Evolutionary conservation across 2,113 vertebrate species (phyloP).

Genomic region (Hippoglossus stenolepis): DNA sequence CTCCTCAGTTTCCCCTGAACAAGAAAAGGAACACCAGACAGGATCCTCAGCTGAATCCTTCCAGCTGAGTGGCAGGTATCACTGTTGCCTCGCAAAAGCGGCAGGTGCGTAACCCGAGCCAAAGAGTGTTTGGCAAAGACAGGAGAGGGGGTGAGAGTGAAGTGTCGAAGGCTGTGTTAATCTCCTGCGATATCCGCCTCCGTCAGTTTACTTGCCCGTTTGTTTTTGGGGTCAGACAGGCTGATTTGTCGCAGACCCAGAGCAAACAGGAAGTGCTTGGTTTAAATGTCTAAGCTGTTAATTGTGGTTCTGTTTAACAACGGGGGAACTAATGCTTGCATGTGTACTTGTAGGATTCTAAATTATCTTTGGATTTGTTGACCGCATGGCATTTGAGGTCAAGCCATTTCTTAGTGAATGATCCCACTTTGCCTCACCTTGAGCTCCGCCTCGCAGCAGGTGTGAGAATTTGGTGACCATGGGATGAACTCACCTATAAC

Average conservation of each 20-base stretch:
- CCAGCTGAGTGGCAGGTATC: conserved; percentile 60
- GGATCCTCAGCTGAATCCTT: conserved; percentile 67
- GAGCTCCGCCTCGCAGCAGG: conserved; percentile 50
- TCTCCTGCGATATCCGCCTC: conserved; percentile 21
- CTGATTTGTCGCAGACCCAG: conserved; percentile 6
- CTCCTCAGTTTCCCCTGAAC: conserved; percentile 64
- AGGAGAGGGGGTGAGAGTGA: conserved; percentile 54
- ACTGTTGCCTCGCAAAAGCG: conserved; percentile 32
- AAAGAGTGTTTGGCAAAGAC: conserved; percentile 49
- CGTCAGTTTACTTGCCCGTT: conserved; percentile 42
- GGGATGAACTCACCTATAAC: conserved; percentile 60
- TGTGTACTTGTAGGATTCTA: neutral
- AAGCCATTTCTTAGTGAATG: neutral
- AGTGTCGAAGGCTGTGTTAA: conserved; percentile 53
- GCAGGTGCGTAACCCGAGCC: conserved; percentile 67
- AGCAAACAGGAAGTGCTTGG: conserved; percentile 3
- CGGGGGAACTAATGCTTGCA: neutral
- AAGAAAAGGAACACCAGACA: conserved; percentile 66
- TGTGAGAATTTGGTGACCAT: conserved; percentile 66
- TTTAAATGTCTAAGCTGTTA: conserved; percentile 16
- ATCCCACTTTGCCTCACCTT: neutral
- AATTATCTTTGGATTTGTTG: neutral
- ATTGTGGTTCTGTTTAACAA: neutral
- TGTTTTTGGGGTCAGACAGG: conserved; percentile 32
- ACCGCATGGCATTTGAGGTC: neutral